Base-by-base conservation (phyloP, 2,113 vertebrate genomes). In the Vidua chalybeata region DNA sequence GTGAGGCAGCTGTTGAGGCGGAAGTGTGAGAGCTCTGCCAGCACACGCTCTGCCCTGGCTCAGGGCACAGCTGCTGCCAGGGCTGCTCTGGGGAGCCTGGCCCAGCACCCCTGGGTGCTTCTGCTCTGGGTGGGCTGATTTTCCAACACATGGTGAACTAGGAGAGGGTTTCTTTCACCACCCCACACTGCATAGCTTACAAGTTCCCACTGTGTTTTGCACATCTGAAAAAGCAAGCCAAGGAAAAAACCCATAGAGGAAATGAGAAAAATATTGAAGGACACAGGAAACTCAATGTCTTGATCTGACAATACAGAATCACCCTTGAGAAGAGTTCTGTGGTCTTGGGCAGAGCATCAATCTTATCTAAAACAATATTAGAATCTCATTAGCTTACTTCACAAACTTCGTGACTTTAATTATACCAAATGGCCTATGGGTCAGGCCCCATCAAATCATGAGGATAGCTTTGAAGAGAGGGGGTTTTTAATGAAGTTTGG, bases 401-500 rank as follows among this genome's bases (percentile, higher is more conserved):
- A 54, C 45, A 56, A 83, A 35, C 3, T 2, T 74, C 1, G 14
- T 77, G 0, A 67, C 54, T 92, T 80, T 55, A 74, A 43, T 79
- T 82, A 86, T 61, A 22, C 18, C 35, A 78, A 54, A 45, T 45
- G 14, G 39, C 30, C n/a, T 82, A 1, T 54, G 67, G 89, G 45
- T 84, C 52, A 78, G 41, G 19, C 20, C 24, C 20, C 26, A 75
- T 39, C 6, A 81, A 66, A 61, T 63, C 10, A 61, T 49, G 26
- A 82, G 31, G 63, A 76, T 26, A 23, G 26, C 33, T 89, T 87
- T 61, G 43, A 76, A 81, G 23, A 0, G 2, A 84, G 78, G 58
- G 46, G 28, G 68, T 82, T 87, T 96, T 91, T 62, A 66, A 51
- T 61, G 21, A 82, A 84, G 26, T 81, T 82, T 88, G 51, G 71